Evolutionary conservation across 2,113 vertebrate genomes (phyloP), one percentile per base, ranked within the genome.

Genomic region (Tylochromis polylepis): DNA sequence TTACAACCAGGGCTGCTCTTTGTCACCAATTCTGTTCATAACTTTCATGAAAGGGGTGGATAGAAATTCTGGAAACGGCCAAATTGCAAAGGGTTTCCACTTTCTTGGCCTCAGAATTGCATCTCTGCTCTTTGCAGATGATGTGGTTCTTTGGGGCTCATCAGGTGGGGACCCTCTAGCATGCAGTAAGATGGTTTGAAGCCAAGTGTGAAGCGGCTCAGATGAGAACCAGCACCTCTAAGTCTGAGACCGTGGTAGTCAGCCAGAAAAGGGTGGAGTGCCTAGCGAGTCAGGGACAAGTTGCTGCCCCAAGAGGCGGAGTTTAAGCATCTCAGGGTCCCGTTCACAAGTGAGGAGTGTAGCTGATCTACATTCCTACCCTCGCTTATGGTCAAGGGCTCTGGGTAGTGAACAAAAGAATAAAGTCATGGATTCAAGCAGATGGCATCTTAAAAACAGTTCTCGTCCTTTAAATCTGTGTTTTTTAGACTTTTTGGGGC

Each of bases 271-370:
- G n/a, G 1, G 12, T 43, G n/a, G n/a, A 16, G 38, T 43, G 22
- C 2, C 65, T 72, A 67, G 60, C 11, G 38, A 0, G 65, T 46
- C 38, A 24, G 14, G 5, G 38, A 27, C 0, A 5, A 15, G 14
- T 49, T 49, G 46, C 41, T 43, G 43, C 15, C 5, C 67, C 38
- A 72, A 72, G 38, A 46, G 0, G 38, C 2, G 2, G 22, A 1
- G 9, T 27, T 72, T 72, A 18, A 72, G 67, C 22, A 46, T 46
- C 41, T 72, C 41, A 18, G 41, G 67, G 22, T 72, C 34, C 20
- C 8, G 20, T 67, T 67, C 14, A 4, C 5, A 46, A 18, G 41
- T 46, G 14, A 72, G 38, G 67, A 46, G 41, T 29, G 41, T 72
- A 43, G 14, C 18, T 72, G 14, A 72, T 72, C 38, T 72, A 75